Evolutionary conservation across 2,888 invertebrate species (phyloP), one percentile per base, ranked within the genome.

Genomic region (Polymixis flavicincta): DNA sequence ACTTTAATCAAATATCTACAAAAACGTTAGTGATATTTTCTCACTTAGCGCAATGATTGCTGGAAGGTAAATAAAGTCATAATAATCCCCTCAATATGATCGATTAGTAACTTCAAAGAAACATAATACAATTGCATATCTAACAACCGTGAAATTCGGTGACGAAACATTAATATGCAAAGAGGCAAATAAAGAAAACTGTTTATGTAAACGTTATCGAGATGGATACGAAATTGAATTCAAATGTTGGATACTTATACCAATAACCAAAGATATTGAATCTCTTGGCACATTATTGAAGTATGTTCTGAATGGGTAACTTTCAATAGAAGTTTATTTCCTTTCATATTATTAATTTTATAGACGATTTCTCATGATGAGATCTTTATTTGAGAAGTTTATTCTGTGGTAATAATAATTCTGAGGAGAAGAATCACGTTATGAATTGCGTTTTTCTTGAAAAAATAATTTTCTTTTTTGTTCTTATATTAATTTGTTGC

Each of bases 241-340:
- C 69, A 57, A 78, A 42, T 77, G 71, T 61, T 55, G 45, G 57
- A 83, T 78, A 82, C 74, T 82, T 55, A 70, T 59, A 72, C 72
- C 76, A 71, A 83, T 81, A 78, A 81, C 66, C 60, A 25, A 37
- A 55, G 74, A 81, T 82, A 84, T 84, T 68, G 71, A 78, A 75
- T 66, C 64, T 78, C 74, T 81, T 77, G 84, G 64, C 85, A 74
- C 71, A 69, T 77, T 71, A 71, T 63, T 80, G 73, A 69, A 71
- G 78, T 64, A 57, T 72, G 71, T 61, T 74, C 71, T 45, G 76
- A 70, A 55, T 67, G 74, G 64, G 68, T 80, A 78, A 78, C 65
- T 77, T 81, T 78, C 70, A 66, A 76, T 77, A 55, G 71, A 66
- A 72, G 28, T 82, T 85, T 80, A 73, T 77, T 69, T 55, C 76